These are phyloP conservation scores for Macrosiphum euphorbiae DNA, from an alignment of 2,888 invertebrate genomes.

Conservation along the genomic window DNA sequence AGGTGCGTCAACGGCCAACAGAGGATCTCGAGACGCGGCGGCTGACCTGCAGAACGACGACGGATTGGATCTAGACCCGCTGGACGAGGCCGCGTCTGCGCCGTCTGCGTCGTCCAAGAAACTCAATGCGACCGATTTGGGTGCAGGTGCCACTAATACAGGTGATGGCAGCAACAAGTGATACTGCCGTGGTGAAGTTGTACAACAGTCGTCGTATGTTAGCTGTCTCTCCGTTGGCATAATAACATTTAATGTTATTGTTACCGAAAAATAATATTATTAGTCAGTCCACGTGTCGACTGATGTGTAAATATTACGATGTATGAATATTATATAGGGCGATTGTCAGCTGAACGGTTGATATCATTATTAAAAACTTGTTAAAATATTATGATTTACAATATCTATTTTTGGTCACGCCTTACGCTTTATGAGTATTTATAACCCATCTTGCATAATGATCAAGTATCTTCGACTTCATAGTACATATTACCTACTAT, in stretches of 20 bases:
- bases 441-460: neutral
- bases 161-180: neutral
- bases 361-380: neutral
- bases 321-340: neutral
- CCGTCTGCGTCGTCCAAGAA: neutral
- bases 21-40: slow-evolving; percentile 34
- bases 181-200: neutral
- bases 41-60: neutral
- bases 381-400: neutral
- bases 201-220: neutral
- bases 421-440: neutral
- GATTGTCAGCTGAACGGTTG: neutral
- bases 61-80: slow-evolving; percentile 29
- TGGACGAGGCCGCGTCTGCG: slow-evolving; percentile 16
- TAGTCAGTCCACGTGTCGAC: neutral
- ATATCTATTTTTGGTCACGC: neutral
- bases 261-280: neutral
- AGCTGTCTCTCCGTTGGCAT: neutral
- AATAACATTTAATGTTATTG: neutral
- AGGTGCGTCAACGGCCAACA: neutral
- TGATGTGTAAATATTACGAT: neutral
- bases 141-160: neutral
- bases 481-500: neutral
- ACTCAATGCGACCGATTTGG: neutral
- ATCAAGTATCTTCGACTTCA: neutral